Conservation (phyloP, 2,888 invertebrate species). For the Conomelus anceps region DNA sequence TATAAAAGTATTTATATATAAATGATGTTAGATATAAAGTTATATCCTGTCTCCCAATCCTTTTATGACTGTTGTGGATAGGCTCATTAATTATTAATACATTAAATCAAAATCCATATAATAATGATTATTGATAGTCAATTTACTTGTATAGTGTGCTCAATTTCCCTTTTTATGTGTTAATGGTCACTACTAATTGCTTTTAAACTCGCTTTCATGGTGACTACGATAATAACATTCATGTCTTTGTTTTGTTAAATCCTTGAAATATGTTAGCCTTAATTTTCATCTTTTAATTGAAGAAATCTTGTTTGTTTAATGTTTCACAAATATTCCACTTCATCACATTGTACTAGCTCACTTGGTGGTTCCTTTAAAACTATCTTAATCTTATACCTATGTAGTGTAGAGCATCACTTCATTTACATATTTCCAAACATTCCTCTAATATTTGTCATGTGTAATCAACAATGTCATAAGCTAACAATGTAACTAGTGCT, state of each 20-base stretch:
- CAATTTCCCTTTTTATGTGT: background rate
- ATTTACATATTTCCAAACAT: too few relatives aligned
- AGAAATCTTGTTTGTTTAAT: background rate
- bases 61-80: too few relatives aligned
- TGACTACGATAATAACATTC: too few relatives aligned
- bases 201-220: too few relatives aligned
- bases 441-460: background rate
- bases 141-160: background rate
- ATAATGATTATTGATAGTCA: too few relatives aligned
- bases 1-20: too few relatives aligned
- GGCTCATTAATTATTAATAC: too few relatives aligned
- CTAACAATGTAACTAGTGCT: background rate
- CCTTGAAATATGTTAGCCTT: background rate
- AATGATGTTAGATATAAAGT: too few relatives aligned
- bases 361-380: background rate
- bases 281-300: background rate
- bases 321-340: background rate
- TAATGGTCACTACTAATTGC: background rate
- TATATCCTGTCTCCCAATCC: too few relatives aligned
- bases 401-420: too few relatives aligned
- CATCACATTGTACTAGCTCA: background rate
- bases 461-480: background rate
- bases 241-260: background rate
- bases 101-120: too few relatives aligned
- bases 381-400: too few relatives aligned